Evolutionary conservation across 2,113 vertebrate genomes (phyloP).

Genomic region (Lycocorax pyrrhopterus): DNA sequence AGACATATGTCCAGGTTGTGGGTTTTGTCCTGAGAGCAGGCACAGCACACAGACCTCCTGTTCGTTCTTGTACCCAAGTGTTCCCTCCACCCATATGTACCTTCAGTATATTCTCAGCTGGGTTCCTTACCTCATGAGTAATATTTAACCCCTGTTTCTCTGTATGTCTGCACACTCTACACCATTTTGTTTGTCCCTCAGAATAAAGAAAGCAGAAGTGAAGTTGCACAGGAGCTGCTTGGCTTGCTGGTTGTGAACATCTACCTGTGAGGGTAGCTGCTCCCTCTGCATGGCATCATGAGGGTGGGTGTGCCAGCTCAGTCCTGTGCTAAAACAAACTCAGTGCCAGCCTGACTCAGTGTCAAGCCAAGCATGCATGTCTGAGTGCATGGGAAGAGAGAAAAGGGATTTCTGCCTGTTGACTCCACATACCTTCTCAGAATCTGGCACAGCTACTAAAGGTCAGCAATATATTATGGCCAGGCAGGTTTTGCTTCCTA

Average conservation of each 20-base stretch:
- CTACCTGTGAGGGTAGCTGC: neutral
- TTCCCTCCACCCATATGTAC: accelerated
- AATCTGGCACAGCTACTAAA: neutral
- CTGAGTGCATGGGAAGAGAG: neutral
- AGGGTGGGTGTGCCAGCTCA: neutral
- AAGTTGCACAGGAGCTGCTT: neutral
- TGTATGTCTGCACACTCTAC: neutral
- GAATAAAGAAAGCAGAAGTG: neutral
- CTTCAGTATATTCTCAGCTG: neutral
- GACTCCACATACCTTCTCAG: neutral
- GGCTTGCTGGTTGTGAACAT: neutral
- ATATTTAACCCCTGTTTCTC: neutral
- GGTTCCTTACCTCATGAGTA: neutral
- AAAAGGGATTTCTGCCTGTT: neutral
- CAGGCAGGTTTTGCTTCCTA: neutral
- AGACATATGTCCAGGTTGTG: neutral
- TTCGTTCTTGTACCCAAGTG: neutral
- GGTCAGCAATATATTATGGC: neutral
- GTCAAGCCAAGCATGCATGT: neutral
- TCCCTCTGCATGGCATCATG: neutral
- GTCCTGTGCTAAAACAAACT: neutral
- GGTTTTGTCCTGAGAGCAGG: neutral
- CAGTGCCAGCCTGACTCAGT: neutral
- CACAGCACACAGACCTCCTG: neutral
- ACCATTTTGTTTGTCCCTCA: neutral